Percentiles rank a stretch among this genome's conserved stretches.
phyloP scores from a whole-genome alignment of 2,888 invertebrate species.

The Eupithecia abbreviata region DNA sequence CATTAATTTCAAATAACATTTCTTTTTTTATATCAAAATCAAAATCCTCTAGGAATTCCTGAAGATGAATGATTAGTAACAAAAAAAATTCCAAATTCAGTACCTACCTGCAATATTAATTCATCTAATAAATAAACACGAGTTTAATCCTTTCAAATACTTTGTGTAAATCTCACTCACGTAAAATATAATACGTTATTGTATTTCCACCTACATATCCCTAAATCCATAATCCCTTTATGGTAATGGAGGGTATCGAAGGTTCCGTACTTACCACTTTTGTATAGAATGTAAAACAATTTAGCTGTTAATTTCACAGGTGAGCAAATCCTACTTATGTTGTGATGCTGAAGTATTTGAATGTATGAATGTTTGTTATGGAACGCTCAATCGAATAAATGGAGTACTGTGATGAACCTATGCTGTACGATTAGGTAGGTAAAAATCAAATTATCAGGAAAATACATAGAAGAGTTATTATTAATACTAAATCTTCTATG shows the following conservation, averaged over 20 bases:
- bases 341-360: neutral
- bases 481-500: too few species aligned
- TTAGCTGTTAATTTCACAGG: conserved; percentile 1
- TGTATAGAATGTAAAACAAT: conserved; percentile 6
- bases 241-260: conserved; percentile 23
- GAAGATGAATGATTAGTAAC: neutral
- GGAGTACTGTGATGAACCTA: too few species aligned
- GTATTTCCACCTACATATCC: conserved; percentile 7
- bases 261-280: conserved; percentile 13
- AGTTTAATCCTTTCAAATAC: conserved; percentile 3
- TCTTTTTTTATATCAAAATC: neutral
- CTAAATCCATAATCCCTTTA: conserved; percentile 18
- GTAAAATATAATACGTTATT: conserved; percentile 6
- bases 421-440: too few species aligned
- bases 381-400: neutral
- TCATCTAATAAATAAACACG: neutral
- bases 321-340: neutral
- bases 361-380: neutral
- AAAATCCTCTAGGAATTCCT: neutral
- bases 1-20: neutral
- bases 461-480: too few species aligned
- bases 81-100: neutral
- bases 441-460: too few species aligned
- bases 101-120: neutral
- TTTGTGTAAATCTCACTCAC: neutral